Evolutionary conservation across 1,140 invertebrate genomes (phyloP), one percentile per base, ranked within the genome.

Genomic region (Archivesica marissinica): DNA sequence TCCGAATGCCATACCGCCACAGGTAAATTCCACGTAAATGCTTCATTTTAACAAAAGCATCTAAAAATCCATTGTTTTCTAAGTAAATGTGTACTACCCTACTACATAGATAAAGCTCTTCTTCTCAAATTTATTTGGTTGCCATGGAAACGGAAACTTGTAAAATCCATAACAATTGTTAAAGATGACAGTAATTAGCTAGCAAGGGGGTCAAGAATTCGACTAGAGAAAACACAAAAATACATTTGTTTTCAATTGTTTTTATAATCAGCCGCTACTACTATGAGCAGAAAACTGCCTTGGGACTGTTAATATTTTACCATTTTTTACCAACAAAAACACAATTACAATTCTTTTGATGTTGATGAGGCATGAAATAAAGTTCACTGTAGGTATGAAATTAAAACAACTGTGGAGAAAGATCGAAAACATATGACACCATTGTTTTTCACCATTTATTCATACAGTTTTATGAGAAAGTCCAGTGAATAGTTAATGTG

Each of bases 1-100:
- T 79, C 59, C 15, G 77, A 25, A 79, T 79, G 61, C 77, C 77
- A 44, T 66, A 15, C 39, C 41, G 33, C 54, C n/a, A 30, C 79
- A 81, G 79, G 79, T 81, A 81, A 81, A 81, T 81, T 72, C 79
- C 66, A 70, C 25, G n/a, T 66, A 81, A 81, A 81, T 81, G 79
- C 79, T 72, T 81, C 64, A 81, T 81, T 81, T 81, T 81, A 81
- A 81, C 79, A 81, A 81, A 81, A 81, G 64, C 79, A 81, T 81
- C 79, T 72, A 70, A 81, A 77, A 81, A 81, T 81, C 79, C 79
- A 81, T 81, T 81, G 79, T 81, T 81, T 81, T 81, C 64, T 81
- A 81, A 72, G 79, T 70, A 81, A 81, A 81, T 81, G 79, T 56
- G 68, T 56, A 81, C 68, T 81, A 81, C 54, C 79, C 79, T 50